A percentile compares a stretch with the other conserved stretches of the same genome.
Conservation (phyloP, 1,140 invertebrate species). For the Meloidogyne chitwoodi region DNA sequence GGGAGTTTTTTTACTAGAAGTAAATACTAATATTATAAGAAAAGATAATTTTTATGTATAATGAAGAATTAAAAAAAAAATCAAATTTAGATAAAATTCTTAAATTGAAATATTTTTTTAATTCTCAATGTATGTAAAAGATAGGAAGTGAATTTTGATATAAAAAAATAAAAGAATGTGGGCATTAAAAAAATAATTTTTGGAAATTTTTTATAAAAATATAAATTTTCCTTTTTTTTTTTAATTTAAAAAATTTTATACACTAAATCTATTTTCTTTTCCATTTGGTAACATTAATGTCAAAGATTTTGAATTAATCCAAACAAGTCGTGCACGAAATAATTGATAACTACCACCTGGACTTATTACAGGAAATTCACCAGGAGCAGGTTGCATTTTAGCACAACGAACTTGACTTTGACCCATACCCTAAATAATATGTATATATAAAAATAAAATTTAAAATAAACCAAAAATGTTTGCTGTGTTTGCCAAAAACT, state of each 20-base stretch:
- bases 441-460: conserved; percentile 64
- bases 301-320: conserved; percentile 85
- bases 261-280: conserved; percentile 48
- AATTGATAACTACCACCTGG: conserved; percentile 51
- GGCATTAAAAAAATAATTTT: not conserved
- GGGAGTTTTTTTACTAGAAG: too few species aligned
- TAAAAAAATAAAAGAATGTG: not conserved
- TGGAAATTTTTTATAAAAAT: not conserved
- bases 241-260: conserved; percentile 18
- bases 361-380: conserved; percentile 72
- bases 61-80: too few species aligned
- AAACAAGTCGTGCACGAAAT: conserved; percentile 73
- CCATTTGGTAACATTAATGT: conserved; percentile 81
- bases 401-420: conserved; percentile 66
- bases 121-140: not conserved
- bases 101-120: too few species aligned
- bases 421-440: conserved; percentile 90
- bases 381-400: conserved; percentile 70
- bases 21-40: too few species aligned
- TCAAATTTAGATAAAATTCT: too few species aligned
- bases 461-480: conserved; percentile 65
- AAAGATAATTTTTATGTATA: too few species aligned
- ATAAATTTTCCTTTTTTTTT: not conserved
- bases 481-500: conserved; percentile 93
- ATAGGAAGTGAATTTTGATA: not conserved